Evolutionary conservation across 1,140 invertebrate genomes (phyloP).

Genomic region (Eupristina koningsbergeri): DNA sequence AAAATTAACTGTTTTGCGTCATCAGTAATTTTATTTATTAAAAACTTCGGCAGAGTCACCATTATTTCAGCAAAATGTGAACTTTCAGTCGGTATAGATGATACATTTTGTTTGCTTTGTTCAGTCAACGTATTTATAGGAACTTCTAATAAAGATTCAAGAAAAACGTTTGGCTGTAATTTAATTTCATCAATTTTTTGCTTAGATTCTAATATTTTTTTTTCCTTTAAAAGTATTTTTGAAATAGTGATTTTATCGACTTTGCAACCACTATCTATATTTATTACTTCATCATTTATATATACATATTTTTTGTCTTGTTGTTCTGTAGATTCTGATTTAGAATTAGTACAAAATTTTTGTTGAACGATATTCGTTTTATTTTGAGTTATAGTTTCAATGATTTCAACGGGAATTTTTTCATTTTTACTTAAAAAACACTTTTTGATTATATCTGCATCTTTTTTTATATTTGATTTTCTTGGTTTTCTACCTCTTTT

Average conservation of each 20-base stretch:
- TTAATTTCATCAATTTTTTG: neutral
- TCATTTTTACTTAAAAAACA: neutral
- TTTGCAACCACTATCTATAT: neutral
- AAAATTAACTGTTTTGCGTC: neutral
- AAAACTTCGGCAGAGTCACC: neutral
- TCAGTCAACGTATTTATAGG: neutral
- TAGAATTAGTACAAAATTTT: neutral
- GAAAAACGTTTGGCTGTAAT: neutral
- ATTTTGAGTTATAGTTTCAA: neutral
- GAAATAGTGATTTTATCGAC: neutral
- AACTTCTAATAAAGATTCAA: neutral
- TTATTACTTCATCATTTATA: neutral
- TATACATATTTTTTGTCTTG: constrained; percentile 29
- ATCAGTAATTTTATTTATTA: neutral
- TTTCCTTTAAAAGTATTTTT: neutral
- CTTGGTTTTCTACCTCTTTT: constrained; percentile 36
- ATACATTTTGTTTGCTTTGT: constrained; percentile 6
- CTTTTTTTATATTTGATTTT: neutral
- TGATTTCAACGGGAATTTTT: neutral
- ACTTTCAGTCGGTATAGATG: neutral
- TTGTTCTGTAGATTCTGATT: constrained; percentile 35
- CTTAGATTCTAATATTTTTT: neutral
- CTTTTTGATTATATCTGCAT: neutral
- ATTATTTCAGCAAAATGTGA: neutral
- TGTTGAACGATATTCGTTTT: neutral